These are phyloP conservation scores for Echeneis naucrates DNA, from an alignment of 2,797 vertebrate genomes.

Conservation along the genomic window DNA sequence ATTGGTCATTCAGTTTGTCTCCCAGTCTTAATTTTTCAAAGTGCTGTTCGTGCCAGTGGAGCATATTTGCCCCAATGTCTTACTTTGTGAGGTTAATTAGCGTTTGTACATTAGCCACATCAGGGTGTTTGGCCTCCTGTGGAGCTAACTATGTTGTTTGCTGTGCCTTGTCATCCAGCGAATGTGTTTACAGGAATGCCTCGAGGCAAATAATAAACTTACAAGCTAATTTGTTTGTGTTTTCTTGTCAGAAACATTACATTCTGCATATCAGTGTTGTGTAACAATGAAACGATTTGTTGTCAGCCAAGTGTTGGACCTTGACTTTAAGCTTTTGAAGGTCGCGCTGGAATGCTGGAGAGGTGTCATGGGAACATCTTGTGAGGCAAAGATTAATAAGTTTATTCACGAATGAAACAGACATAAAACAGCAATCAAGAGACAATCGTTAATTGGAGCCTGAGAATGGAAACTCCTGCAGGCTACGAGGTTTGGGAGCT, in stretches of 20 bases:
- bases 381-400: neutral
- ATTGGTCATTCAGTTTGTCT: neutral
- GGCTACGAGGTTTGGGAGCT: neutral
- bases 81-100: constrained; percentile 31
- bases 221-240: neutral
- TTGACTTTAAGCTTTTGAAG: neutral
- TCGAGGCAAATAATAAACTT: neutral
- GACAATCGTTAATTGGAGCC: neutral
- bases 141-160: constrained; percentile 7
- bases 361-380: neutral
- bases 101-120: constrained; percentile 14
- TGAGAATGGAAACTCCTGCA: neutral
- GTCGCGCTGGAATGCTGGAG: neutral
- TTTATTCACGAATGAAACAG: neutral
- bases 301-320: neutral
- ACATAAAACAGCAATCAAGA: no score
- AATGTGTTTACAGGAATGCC: neutral
- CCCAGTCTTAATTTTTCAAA: neutral
- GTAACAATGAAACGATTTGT: neutral
- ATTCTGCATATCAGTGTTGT: neutral
- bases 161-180: neutral
- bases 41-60: constrained; percentile 17
- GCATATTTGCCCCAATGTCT: constrained; percentile 6
- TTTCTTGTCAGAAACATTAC: neutral
- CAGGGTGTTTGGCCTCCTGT: constrained; percentile 13